A percentile compares a stretch with the other conserved stretches of the same genome.
Conservation (phyloP, 2,888 invertebrate species). For the Galerucella nymphaeae region DNA sequence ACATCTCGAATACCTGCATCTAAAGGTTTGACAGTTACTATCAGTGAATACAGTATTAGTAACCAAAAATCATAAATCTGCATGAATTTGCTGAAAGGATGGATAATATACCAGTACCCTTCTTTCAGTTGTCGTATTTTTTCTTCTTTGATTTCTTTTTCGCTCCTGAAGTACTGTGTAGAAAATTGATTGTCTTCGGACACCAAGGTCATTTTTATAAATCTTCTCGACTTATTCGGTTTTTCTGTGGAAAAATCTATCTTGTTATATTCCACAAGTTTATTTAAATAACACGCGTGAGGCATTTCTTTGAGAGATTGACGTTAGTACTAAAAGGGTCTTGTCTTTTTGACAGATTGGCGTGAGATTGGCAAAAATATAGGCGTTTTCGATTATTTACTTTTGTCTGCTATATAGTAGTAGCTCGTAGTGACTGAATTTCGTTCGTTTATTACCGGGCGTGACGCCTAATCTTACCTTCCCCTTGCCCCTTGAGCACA, state of each 20-base stretch:
- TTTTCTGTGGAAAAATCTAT: neutral
- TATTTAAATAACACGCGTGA: neutral
- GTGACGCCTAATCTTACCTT: no score
- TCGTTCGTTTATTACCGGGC: no score
- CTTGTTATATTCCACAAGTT: neutral
- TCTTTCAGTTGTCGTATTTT: conserved; percentile 34
- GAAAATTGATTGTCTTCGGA: conserved; percentile 21
- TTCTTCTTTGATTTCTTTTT: conserved; percentile 28
- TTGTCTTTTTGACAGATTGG: neutral
- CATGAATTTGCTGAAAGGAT: conserved; percentile 38
- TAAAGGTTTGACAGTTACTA: conserved; percentile 25
- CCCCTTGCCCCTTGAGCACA: no score
- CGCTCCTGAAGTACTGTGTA: conserved; percentile 30
- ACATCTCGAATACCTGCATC: conserved; percentile 21
- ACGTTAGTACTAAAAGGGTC: neutral
- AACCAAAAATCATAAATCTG: conserved; percentile 28
- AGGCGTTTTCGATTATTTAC: no score
- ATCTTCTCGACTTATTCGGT: neutral
- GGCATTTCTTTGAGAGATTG: neutral
- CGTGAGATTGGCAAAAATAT: no score
- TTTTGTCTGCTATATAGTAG: no score
- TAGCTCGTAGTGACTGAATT: no score
- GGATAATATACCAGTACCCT: conserved; percentile 30
- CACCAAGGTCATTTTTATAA: neutral
- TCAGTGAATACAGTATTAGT: conserved; percentile 17